Conservation (phyloP, 2,888 invertebrate genomes). For the Megastigmus dorsalis region DNA sequence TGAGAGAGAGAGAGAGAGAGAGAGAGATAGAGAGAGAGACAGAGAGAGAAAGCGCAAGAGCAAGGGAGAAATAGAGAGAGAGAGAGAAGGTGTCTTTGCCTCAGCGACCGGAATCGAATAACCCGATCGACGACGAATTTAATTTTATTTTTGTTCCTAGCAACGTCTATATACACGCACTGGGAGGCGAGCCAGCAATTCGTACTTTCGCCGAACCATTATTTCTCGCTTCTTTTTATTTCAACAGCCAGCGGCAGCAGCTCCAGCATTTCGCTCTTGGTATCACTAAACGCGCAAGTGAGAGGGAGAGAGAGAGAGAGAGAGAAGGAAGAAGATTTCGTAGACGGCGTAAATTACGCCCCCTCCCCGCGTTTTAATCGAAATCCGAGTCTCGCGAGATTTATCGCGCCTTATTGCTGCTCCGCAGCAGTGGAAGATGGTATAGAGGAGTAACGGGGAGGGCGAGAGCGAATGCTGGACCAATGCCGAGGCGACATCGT, state of each 20-base stretch:
- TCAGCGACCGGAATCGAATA: slow-evolving; percentile 39
- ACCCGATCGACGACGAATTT: slow-evolving; percentile 49
- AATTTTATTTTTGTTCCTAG: slow-evolving; percentile 50
- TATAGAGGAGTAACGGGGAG: too few species aligned
- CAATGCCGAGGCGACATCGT: not conserved
- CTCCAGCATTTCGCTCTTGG: not conserved
- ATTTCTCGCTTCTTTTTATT: slow-evolving; percentile 54
- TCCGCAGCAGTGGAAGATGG: slow-evolving; percentile 53
- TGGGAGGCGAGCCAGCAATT: slow-evolving; percentile 45
- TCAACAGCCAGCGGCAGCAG: slow-evolving; percentile 21
- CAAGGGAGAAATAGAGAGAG: too few species aligned
- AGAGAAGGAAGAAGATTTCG: slow-evolving; percentile 45
- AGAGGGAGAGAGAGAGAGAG: not conserved
- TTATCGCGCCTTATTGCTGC: slow-evolving; percentile 72
- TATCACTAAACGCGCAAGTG: not conserved
- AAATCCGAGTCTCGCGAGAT: slow-evolving; percentile 61
- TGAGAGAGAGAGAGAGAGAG: too few species aligned
- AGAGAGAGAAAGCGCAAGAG: too few species aligned
- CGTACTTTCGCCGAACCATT: slow-evolving; percentile 52
- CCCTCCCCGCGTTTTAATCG: slow-evolving; percentile 52
- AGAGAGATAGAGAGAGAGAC: too few species aligned
- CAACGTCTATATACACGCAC: not conserved
- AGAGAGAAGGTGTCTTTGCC: slow-evolving; percentile 18
- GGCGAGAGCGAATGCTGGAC: not conserved
- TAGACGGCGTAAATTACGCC: slow-evolving; percentile 53